These are phyloP conservation scores for Phenacoccus solenopsis DNA, from an alignment of 1,140 invertebrate species.

Conservation along the genomic window DNA sequence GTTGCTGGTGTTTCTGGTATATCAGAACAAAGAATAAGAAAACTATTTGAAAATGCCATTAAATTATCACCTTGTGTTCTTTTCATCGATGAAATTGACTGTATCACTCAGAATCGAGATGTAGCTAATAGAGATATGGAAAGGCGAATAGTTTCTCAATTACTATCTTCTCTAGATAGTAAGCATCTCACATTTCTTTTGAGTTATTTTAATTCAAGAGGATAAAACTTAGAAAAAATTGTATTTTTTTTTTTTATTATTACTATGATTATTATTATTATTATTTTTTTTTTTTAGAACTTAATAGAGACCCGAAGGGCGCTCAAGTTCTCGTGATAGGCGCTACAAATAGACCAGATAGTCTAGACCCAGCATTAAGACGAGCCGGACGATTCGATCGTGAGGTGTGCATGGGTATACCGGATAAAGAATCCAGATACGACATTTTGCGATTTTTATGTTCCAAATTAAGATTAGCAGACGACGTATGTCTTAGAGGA, in stretches of 20 bases:
- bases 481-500: slow-evolving; percentile 52
- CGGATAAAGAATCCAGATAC: slow-evolving; percentile 63
- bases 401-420: slow-evolving; percentile 88
- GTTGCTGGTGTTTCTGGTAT: slow-evolving; percentile 92
- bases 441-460: slow-evolving; percentile 63
- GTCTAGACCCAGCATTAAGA: slow-evolving; percentile 82
- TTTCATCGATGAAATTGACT: slow-evolving; percentile 92
- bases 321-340: slow-evolving; percentile 76
- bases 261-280: neutral
- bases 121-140: slow-evolving; percentile 91
- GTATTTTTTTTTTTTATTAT: neutral
- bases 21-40: slow-evolving; percentile 81
- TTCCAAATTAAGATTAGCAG: slow-evolving; percentile 47
- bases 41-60: slow-evolving; percentile 75
- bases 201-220: neutral
- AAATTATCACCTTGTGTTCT: slow-evolving; percentile 64
- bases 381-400: slow-evolving; percentile 83
- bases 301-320: slow-evolving; percentile 40
- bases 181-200: slow-evolving; percentile 24
- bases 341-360: slow-evolving; percentile 87
- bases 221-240: too few relatives aligned
- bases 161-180: slow-evolving; percentile 78
- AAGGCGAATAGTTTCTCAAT: slow-evolving; percentile 80
- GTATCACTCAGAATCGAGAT: slow-evolving; percentile 72
- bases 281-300: slow-evolving; percentile 7